Evolutionary conservation across 2,113 vertebrate species (phyloP).

Genomic region (Larimichthys polyactis): DNA sequence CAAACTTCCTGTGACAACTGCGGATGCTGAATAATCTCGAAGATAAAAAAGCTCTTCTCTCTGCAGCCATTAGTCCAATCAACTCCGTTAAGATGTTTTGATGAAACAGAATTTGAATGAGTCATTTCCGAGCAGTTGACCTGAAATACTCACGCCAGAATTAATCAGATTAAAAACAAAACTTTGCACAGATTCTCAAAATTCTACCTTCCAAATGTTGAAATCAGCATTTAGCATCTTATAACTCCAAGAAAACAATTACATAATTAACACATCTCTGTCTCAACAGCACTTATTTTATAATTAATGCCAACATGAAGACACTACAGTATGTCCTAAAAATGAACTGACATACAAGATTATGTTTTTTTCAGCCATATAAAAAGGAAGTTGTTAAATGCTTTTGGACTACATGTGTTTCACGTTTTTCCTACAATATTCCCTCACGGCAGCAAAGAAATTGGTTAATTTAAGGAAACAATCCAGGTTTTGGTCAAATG

Average conservation of each 20-base stretch:
- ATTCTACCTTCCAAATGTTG: background rate
- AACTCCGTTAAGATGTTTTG: background rate
- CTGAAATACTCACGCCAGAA: background rate
- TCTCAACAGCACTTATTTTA: background rate
- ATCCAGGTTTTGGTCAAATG: too few species aligned
- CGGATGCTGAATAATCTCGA: background rate
- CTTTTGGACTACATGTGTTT: too few species aligned
- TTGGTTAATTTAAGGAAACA: too few species aligned
- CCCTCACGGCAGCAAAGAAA: too few species aligned
- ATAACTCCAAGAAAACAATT: background rate
- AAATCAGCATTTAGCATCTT: background rate
- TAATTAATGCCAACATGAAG: too few species aligned
- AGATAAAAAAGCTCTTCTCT: slow-evolving; percentile 9
- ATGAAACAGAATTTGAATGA: slow-evolving; percentile 10
- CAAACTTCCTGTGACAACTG: slow-evolving; percentile 33
- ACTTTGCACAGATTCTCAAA: background rate
- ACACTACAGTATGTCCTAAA: too few species aligned
- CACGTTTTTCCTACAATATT: too few species aligned
- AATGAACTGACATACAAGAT: background rate
- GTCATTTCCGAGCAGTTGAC: background rate
- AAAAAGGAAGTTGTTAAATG: too few species aligned
- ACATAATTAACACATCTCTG: background rate
- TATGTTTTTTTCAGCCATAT: too few species aligned
- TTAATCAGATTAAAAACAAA: background rate
- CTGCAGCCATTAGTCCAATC: background rate